Percentiles rank a stretch among this genome's conserved stretches.
phyloP scores from a whole-genome alignment of 2,797 vertebrate genomes.

The Coregonus ussuriensis region DNA sequence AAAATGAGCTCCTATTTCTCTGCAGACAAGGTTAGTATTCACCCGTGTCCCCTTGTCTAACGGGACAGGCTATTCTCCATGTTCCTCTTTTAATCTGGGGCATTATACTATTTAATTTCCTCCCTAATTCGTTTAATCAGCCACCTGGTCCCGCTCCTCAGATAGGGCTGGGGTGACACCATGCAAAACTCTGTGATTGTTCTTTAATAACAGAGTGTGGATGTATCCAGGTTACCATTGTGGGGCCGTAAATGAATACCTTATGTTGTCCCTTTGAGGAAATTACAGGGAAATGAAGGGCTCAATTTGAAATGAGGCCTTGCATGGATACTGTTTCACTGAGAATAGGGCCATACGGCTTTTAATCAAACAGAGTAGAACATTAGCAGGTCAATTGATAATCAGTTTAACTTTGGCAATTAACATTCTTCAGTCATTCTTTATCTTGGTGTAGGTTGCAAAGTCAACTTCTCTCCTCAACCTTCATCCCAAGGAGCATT shows the following conservation, averaged over 20 bases:
- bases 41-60: slow-evolving; percentile 46
- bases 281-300: neutral
- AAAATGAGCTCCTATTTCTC: slow-evolving; percentile 43
- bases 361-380: neutral
- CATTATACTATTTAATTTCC: slow-evolving; percentile 69
- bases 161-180: slow-evolving; percentile 45
- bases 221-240: slow-evolving; percentile 28
- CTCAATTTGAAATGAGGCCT: neutral
- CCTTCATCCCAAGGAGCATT: neutral
- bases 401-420: neutral
- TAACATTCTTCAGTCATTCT: neutral
- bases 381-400: neutral
- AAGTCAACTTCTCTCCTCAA: slow-evolving; percentile 2
- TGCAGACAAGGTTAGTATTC: slow-evolving; percentile 47
- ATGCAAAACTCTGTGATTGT: slow-evolving; percentile 26
- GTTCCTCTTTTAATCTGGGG: slow-evolving; percentile 63
- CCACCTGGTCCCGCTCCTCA: slow-evolving; percentile 22
- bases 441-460: neutral
- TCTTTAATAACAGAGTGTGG: slow-evolving; percentile 36
- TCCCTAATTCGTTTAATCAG: slow-evolving; percentile 64
- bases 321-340: neutral
- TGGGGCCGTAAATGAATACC: neutral
- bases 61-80: slow-evolving; percentile 36
- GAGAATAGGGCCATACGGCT: neutral
- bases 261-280: slow-evolving; percentile 9